These are phyloP conservation scores for Drosophila kohkoa DNA, from an alignment of 1,140 invertebrate species.

Conservation along the genomic window DNA sequence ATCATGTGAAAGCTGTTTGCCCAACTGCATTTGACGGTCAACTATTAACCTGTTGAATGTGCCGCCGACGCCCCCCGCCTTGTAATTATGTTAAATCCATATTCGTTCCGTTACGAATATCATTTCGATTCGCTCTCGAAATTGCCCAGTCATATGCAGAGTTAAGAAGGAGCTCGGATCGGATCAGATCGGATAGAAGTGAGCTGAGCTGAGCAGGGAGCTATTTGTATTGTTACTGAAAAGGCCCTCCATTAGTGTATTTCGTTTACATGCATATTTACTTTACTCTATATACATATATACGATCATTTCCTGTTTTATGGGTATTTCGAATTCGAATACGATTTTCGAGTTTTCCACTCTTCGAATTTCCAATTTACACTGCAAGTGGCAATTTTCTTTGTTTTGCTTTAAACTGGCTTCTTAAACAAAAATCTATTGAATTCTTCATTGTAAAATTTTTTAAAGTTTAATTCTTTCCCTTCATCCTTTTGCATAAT, in stretches of 20 bases:
- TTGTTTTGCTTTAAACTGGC: constrained; percentile 25
- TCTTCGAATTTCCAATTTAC: constrained; percentile 43
- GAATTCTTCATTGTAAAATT: constrained; percentile 33
- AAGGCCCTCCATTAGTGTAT: constrained; percentile 55
- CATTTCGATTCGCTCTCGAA: constrained; percentile 43
- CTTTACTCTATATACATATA: background rate
- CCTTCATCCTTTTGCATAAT: background rate
- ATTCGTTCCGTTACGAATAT: too few species aligned
- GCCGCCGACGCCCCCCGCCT: constrained; percentile 22
- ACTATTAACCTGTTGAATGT: constrained; percentile 31
- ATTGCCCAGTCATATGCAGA: constrained; percentile 43
- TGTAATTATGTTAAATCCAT: constrained; percentile 34
- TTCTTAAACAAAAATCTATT: background rate
- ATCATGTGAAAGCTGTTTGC: constrained; percentile 84
- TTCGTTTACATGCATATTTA: constrained; percentile 43
- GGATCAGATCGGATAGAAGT: too few species aligned
- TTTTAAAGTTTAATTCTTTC: constrained; percentile 30
- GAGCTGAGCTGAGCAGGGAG: background rate
- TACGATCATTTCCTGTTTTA: background rate
- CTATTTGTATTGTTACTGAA: constrained; percentile 30
- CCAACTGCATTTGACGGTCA: constrained; percentile 57
- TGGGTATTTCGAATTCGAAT: constrained; percentile 7
- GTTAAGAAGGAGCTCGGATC: background rate
- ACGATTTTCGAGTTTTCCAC: background rate
- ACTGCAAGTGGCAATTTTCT: constrained; percentile 31